Conservation (phyloP, 2,888 invertebrate species). For the Ditula angustiorana region DNA sequence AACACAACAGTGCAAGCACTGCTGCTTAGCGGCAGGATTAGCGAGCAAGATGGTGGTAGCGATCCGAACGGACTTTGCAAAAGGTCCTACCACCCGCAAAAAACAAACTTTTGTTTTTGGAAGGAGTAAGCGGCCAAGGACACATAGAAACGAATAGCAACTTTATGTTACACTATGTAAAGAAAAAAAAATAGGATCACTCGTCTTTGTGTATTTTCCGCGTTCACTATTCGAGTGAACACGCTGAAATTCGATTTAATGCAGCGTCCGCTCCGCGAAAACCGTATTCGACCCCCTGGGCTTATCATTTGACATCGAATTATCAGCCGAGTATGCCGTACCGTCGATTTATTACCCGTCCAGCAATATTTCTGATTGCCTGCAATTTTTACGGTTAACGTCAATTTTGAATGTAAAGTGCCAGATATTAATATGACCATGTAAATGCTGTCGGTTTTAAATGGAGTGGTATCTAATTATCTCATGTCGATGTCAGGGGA, state of each 20-base stretch:
- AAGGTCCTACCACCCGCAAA: too few relatives aligned
- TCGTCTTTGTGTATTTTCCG: neutral
- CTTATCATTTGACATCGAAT: conserved; percentile 29
- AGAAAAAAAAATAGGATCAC: too few relatives aligned
- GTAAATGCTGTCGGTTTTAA: conserved; percentile 4
- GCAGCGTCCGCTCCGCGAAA: neutral
- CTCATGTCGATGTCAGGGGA: neutral
- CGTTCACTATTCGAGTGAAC: neutral
- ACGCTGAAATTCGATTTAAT: neutral
- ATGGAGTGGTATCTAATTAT: neutral
- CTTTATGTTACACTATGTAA: too few relatives aligned
- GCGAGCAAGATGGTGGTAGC: too few relatives aligned
- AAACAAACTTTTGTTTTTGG: too few relatives aligned
- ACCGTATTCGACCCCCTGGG: conserved; percentile 1
- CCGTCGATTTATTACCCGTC: conserved; percentile 10
- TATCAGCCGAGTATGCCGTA: conserved; percentile 20
- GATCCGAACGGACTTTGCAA: too few relatives aligned
- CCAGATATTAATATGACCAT: conserved; percentile 4
- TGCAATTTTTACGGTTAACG: conserved; percentile 22
- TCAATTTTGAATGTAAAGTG: conserved; percentile 19
- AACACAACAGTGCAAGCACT: too few relatives aligned
- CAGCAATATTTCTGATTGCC: conserved; percentile 20
- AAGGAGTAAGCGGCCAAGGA: too few relatives aligned
- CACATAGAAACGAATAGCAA: too few relatives aligned
- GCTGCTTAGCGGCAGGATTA: too few relatives aligned